phyloP scores from a whole-genome alignment of 2,797 vertebrate species.

The Hypotaenidia philippensis region DNA sequence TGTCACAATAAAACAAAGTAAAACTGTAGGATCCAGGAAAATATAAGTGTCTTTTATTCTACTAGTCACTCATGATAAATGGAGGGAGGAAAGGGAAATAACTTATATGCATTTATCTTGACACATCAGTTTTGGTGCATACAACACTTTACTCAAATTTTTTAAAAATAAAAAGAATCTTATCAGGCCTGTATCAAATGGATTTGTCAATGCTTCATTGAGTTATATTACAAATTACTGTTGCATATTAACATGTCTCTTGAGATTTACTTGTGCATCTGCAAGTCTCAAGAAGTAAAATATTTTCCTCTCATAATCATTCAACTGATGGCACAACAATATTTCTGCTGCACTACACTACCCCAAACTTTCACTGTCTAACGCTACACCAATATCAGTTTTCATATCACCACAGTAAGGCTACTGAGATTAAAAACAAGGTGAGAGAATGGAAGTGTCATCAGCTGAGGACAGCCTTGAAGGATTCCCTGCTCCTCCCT shows the following conservation, averaged over 20 bases:
- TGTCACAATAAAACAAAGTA: constrained; percentile 63
- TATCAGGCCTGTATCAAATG: constrained; percentile 43
- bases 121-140: constrained; percentile 25
- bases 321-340: neutral
- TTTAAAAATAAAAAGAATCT: neutral
- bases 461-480: neutral
- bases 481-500: neutral
- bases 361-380: neutral
- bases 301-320: neutral
- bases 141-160: neutral
- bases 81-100: constrained; percentile 41
- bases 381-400: neutral
- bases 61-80: constrained; percentile 12
- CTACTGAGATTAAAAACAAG: neutral
- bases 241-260: constrained; percentile 31
- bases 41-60: neutral
- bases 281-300: neutral
- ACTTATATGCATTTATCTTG: constrained; percentile 31
- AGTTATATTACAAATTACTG: constrained; percentile 44
- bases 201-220: constrained; percentile 54
- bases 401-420: neutral
- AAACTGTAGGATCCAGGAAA: constrained; percentile 22
- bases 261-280: constrained; percentile 40
- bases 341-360: neutral
- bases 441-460: neutral